These are phyloP conservation scores for Pristionchus maxplancki DNA, from an alignment of 2,888 invertebrate species.

Conservation along the genomic window DNA sequence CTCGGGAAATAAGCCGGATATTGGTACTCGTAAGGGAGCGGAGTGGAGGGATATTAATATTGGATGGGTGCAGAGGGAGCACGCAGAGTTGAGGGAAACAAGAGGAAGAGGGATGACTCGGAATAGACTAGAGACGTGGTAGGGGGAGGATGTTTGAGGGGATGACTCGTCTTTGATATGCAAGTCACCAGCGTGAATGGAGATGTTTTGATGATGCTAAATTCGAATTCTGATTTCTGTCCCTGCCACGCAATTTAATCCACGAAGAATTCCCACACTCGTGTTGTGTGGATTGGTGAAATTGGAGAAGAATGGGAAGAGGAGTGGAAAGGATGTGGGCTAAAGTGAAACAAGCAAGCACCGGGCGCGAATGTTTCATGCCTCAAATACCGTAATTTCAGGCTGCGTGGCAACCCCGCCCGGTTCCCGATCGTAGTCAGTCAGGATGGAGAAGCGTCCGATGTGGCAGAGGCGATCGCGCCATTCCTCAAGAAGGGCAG, in stretches of 20 bases:
- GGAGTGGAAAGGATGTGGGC: constrained; percentile 24
- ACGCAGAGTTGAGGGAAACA: background rate
- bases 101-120: background rate
- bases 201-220: background rate
- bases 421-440: constrained; percentile 74
- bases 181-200: background rate
- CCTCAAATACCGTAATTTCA: background rate
- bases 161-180: background rate
- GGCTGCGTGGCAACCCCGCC: constrained; percentile 45
- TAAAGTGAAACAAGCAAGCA: background rate
- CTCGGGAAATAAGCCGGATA: constrained; percentile 12
- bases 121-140: background rate
- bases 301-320: background rate
- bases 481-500: constrained; percentile 57
- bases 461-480: constrained; percentile 62
- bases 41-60: constrained; percentile 31
- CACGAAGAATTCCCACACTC: constrained; percentile 5
- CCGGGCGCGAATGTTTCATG: background rate
- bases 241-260: background rate
- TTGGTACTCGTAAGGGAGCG: constrained; percentile 27
- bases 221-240: background rate
- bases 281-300: background rate
- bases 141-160: background rate
- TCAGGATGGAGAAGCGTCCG: constrained; percentile 69
- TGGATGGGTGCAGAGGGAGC: background rate